Evolutionary conservation across 2,797 vertebrate species (phyloP).

Genomic region (Danio tinwini): DNA sequence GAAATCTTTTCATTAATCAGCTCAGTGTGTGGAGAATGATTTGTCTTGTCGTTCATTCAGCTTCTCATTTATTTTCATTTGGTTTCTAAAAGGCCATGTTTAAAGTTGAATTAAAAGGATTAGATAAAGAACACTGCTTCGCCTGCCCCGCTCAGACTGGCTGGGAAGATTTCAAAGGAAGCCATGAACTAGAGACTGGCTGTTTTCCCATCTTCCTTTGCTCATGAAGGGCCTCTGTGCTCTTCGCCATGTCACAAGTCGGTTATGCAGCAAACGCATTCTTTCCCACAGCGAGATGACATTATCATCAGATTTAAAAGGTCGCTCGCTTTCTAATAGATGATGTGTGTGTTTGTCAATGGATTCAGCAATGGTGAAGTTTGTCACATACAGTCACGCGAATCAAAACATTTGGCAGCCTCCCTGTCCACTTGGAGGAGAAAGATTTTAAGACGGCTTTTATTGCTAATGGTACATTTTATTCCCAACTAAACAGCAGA

Average conservation of each 20-base stretch:
- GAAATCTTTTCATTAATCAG: slow-evolving; percentile 45
- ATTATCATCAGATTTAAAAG: slow-evolving; percentile 38
- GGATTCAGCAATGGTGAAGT: background rate
- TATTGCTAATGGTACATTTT: background rate
- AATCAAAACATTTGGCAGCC: slow-evolving; percentile 16
- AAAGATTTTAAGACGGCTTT: background rate
- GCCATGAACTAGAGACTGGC: slow-evolving; percentile 31
- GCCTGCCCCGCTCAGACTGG: slow-evolving; percentile 1
- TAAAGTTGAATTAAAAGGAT: slow-evolving; percentile 52
- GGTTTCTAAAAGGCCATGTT: slow-evolving; percentile 35
- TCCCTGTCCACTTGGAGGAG: background rate
- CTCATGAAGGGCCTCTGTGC: slow-evolving; percentile 29
- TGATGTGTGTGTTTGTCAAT: slow-evolving; percentile 13
- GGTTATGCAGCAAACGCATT: slow-evolving; percentile 34
- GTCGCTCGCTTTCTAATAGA: slow-evolving; percentile 7
- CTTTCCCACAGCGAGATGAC: slow-evolving; percentile 55
- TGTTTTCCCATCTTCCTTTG: slow-evolving; percentile 41
- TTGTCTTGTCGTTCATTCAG: slow-evolving; percentile 40
- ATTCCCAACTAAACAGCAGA: background rate
- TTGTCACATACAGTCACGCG: slow-evolving; percentile 1
- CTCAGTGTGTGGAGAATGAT: slow-evolving; percentile 32
- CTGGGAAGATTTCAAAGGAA: slow-evolving; percentile 30
- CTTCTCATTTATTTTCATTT: slow-evolving; percentile 49
- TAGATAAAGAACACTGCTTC: slow-evolving; percentile 37
- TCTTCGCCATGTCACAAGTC: slow-evolving; percentile 52